Base-by-base conservation (phyloP, 2,797 vertebrate species). In the Poeciliopsis paucimaculata region DNA sequence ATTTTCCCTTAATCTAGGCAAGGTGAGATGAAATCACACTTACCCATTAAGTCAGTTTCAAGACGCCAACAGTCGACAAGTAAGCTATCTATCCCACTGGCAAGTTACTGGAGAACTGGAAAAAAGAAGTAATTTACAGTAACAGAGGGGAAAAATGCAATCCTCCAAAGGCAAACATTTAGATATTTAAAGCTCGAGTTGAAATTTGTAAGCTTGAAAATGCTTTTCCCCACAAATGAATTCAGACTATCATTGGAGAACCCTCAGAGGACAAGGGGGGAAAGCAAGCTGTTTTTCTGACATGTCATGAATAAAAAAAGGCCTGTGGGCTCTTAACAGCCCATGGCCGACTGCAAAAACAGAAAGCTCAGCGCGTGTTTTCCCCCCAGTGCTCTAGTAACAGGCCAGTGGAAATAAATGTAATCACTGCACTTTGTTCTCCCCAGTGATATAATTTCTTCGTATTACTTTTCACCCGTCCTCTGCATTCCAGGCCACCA, bases 361-460 rank as follows among this genome's bases (percentile, higher is more conserved):
- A 88, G 71, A 91, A 87, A 90, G 86, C 92, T 94, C 88, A 91
- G 91, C 84, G 74, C 81, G 88, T 81, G 43, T 91, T 91, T 94
- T 80, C 85, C 89, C 83, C 84, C 88, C 88, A 87, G 85, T 85
- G 90, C 88, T 84, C 81, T 82, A 77, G 90, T 93, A 95, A 92
- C 91, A 92, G 90, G 90, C 89, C 93, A 85, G 88, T 93, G 91
- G 92, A 96, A 95, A 95, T 94, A 94, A 94, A 95, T 93, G 93
- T 94, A 96, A 95, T 96, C 94, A 94, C 88, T 90, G 90, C 92
- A 94, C 93, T 95, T 95, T 95, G 92, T 94, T 94, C 91, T 95
- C 93, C 87, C 92, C 81, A 80, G 88, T 92, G 89, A 93, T 90
- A 94, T 94, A 80, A 93, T 89, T 91, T 92, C 88, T 90, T 88